A percentile compares a stretch with the other conserved stretches of the same genome.
Evolutionary conservation across 2,888 invertebrate genomes (phyloP).

Genomic region (Gnatocerus cornutus): DNA sequence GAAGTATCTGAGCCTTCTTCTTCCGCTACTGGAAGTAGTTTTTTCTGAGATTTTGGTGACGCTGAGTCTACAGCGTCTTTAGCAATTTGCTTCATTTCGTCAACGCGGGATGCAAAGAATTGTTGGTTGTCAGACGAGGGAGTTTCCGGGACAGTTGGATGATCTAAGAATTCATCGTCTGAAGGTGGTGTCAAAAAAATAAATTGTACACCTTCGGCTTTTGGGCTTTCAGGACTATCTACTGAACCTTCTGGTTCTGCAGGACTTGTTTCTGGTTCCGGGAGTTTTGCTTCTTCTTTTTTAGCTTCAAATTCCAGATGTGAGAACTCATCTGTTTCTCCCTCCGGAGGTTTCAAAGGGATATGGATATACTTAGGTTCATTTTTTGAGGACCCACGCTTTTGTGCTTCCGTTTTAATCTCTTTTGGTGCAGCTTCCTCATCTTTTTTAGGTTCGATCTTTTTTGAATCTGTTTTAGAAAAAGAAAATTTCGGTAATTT

Average conservation of each 20-base stretch:
- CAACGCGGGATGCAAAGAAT: slow-evolving; percentile 60
- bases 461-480: slow-evolving; percentile 52
- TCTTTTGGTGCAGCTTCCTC: slow-evolving; percentile 40
- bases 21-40: slow-evolving; percentile 58
- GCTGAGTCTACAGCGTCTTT: slow-evolving; percentile 64
- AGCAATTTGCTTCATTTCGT: slow-evolving; percentile 66
- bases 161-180: slow-evolving; percentile 68
- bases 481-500: slow-evolving; percentile 60
- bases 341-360: slow-evolving; percentile 68
- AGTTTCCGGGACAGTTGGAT: slow-evolving; percentile 65
- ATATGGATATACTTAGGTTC: slow-evolving; percentile 68
- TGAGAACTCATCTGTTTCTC: slow-evolving; percentile 68
- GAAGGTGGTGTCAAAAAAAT: slow-evolving; percentile 69
- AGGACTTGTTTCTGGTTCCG: neutral
- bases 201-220: slow-evolving; percentile 63
- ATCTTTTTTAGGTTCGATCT: slow-evolving; percentile 47
- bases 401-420: slow-evolving; percentile 49
- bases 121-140: slow-evolving; percentile 60
- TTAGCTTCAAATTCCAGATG: slow-evolving; percentile 62
- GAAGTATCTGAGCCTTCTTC: slow-evolving; percentile 46
- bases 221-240: slow-evolving; percentile 53
- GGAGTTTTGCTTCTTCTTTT: slow-evolving; percentile 29
- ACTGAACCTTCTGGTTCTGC: slow-evolving; percentile 41
- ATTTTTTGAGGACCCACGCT: slow-evolving; percentile 18
- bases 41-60: slow-evolving; percentile 58